Conservation (phyloP, 2,888 invertebrate species). For the Acanthacorydalis orientalis region DNA sequence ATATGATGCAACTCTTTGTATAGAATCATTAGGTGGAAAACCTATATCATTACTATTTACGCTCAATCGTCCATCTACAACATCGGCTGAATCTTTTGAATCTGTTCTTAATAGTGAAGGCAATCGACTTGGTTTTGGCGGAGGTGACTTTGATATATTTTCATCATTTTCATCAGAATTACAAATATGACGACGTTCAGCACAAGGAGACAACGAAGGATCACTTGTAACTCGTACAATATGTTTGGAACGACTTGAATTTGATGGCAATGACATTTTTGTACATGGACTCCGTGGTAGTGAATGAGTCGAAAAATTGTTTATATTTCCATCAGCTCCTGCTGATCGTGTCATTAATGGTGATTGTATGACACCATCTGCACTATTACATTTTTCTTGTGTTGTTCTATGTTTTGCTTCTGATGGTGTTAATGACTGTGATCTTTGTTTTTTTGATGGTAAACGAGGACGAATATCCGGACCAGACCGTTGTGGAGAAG, state of each 20-base stretch:
- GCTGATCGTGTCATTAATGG: constrained; percentile 28
- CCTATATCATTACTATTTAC: constrained; percentile 17
- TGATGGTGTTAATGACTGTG: constrained; percentile 59
- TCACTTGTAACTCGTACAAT: constrained; percentile 44
- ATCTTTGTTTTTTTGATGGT: constrained; percentile 50
- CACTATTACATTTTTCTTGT: constrained; percentile 48
- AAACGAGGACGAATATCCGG: constrained; percentile 25
- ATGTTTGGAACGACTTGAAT: constrained; percentile 30
- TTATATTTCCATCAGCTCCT: constrained; percentile 20
- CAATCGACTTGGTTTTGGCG: constrained; percentile 47
- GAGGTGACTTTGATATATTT: constrained; percentile 28
- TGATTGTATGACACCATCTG: constrained; percentile 47
- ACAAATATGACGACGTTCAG: constrained; percentile 38
- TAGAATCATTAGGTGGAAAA: constrained; percentile 23
- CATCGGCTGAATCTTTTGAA: constrained; percentile 20
- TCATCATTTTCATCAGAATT: constrained; percentile 31
- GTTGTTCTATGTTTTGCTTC: constrained; percentile 30
- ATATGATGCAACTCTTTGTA: constrained; percentile 40
- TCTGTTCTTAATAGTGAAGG: constrained; percentile 30
- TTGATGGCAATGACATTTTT: constrained; percentile 32
- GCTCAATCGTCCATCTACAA: constrained; percentile 13
- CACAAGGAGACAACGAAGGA: constrained; percentile 33
- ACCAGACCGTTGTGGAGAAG: constrained; percentile 35
- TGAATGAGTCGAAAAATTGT: constrained; percentile 36
- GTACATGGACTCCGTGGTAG: constrained; percentile 31